These are phyloP conservation scores for Drosophila cardini DNA, from an alignment of 1,140 invertebrate genomes.

Conservation along the genomic window DNA sequence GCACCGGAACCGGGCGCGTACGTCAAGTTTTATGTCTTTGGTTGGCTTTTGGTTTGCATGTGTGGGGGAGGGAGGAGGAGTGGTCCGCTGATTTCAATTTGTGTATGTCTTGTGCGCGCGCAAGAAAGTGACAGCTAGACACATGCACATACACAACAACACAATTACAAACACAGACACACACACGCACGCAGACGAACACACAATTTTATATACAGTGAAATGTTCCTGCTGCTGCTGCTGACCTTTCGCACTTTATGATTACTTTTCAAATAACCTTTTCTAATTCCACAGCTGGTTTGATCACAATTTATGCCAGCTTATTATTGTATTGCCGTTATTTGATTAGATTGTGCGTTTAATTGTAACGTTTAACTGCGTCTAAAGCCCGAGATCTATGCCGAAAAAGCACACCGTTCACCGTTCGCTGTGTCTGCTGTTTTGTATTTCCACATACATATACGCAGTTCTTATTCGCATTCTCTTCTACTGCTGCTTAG, in stretches of 20 bases:
- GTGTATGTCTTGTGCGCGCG: constrained; percentile 70
- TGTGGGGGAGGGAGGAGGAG: constrained; percentile 36
- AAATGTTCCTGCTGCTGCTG: constrained; percentile 56
- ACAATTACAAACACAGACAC: constrained; percentile 32
- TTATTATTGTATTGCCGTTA: constrained; percentile 25
- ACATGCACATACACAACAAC: constrained; percentile 55
- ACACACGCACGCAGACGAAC: constrained; percentile 53
- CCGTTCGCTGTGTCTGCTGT: constrained; percentile 46
- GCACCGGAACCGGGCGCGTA: constrained; percentile 76
- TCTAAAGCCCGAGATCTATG: constrained; percentile 40
- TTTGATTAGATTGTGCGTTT: constrained; percentile 39
- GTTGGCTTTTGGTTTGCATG: constrained; percentile 13
- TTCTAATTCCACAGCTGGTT: constrained; percentile 57
- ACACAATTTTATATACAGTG: constrained; percentile 52
- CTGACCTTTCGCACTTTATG: constrained; percentile 81
- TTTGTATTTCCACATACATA: constrained; percentile 57
- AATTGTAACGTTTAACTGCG: constrained; percentile 34
- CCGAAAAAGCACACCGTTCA: constrained; percentile 53
- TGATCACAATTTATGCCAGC: constrained; percentile 44
- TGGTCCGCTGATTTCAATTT: constrained; percentile 63
- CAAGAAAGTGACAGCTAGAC: constrained; percentile 79
- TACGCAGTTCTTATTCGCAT: constrained; percentile 62
- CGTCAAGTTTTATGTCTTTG: constrained; percentile 51
- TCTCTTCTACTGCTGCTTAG: constrained; percentile 40
- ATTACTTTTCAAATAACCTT: constrained; percentile 66